Percentiles rank a stretch among this genome's conserved stretches.
phyloP scores from a whole-genome alignment of 1,140 invertebrate genomes.

The Drosophila persimilis region DNA sequence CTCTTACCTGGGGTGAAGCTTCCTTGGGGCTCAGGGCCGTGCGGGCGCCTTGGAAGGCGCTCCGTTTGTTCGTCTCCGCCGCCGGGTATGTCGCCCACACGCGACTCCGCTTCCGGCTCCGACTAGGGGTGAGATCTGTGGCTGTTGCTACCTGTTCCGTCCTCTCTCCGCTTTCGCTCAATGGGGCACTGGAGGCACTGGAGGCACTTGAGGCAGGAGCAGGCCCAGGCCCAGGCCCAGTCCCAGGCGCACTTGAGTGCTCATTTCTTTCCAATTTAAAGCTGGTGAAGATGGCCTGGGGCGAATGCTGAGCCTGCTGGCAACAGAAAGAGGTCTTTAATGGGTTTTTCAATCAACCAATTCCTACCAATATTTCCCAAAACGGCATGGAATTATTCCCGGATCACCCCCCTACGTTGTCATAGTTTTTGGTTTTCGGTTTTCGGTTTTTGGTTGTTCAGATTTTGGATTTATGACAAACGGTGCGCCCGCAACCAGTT shows the following conservation, averaged over 20 bases:
- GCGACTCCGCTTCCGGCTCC: slow-evolving; percentile 46
- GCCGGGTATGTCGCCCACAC: slow-evolving; percentile 24
- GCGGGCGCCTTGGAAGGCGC: no score
- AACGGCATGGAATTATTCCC: slow-evolving; percentile 36
- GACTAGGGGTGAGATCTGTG: slow-evolving; percentile 59
- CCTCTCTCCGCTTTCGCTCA: neutral
- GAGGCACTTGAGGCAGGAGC: neutral
- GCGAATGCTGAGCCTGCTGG: slow-evolving; percentile 86
- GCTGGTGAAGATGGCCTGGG: slow-evolving; percentile 96
- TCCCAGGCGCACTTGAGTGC: neutral
- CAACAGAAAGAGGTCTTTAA: slow-evolving; percentile 31
- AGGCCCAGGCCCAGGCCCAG: neutral
- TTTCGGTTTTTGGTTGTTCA: slow-evolving; percentile 11
- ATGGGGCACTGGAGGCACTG: neutral
- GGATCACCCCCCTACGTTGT: slow-evolving; percentile 15
- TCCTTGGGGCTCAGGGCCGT: slow-evolving; percentile 9
- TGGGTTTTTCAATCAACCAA: slow-evolving; percentile 1
- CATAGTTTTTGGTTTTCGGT: slow-evolving; percentile 45
- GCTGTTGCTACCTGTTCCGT: slow-evolving; percentile 12
- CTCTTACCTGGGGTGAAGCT: slow-evolving; percentile 10
- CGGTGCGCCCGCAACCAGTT: slow-evolving; percentile 62
- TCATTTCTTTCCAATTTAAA: slow-evolving; percentile 92
- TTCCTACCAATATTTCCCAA: slow-evolving; percentile 10
- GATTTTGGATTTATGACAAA: slow-evolving; percentile 72
- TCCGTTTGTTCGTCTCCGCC: neutral